Conservation (phyloP, 2,113 vertebrate species). For the Lonchura striata region DNA sequence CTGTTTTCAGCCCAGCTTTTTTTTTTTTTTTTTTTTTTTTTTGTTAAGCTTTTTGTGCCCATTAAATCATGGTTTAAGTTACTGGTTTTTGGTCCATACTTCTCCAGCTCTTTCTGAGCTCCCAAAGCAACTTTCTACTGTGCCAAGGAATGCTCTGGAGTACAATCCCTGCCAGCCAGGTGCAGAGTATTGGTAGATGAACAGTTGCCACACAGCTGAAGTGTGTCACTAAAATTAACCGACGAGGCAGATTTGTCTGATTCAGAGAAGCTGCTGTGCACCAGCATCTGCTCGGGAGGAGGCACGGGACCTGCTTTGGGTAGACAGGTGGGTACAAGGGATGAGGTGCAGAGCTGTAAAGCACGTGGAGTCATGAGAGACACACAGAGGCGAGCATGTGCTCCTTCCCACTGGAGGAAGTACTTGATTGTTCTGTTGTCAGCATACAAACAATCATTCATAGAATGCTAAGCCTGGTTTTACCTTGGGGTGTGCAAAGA, state of each 20-base stretch:
- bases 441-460: not conserved
- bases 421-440: not conserved
- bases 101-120: not conserved
- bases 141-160: not conserved
- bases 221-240: not conserved
- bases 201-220: not conserved
- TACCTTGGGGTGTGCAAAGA: not conserved
- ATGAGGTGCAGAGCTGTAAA: not conserved
- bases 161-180: not conserved
- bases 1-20: not conserved
- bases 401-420: not conserved
- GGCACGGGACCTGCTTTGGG: not conserved
- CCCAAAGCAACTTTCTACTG: not conserved
- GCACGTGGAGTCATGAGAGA: not conserved
- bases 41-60: not conserved
- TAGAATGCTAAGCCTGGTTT: not conserved
- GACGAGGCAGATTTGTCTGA: not conserved
- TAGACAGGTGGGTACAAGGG: not conserved
- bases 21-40: not conserved
- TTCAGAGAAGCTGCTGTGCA: not conserved
- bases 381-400: fast-evolving
- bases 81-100: not conserved
- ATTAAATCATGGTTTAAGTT: not conserved
- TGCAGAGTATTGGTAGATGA: not conserved
- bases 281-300: not conserved